Evolutionary conservation across 2,113 vertebrate species (phyloP).

Genomic region (Octodon degus): DNA sequence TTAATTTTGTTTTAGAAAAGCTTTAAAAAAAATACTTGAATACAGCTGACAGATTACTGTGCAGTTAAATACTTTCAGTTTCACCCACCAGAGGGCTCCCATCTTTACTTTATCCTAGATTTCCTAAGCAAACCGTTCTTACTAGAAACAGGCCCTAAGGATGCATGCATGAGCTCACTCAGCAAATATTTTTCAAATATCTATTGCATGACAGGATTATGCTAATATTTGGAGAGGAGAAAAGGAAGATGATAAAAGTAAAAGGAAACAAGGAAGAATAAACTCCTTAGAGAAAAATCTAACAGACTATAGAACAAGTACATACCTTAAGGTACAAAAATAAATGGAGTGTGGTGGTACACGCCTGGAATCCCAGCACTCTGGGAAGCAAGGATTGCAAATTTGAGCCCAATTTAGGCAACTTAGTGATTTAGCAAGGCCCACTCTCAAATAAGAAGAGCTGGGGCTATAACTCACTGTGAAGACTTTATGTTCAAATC

Average conservation of each 20-base stretch:
- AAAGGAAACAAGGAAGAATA: slow-evolving; percentile 13
- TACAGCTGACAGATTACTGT: background rate
- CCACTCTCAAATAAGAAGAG: background rate
- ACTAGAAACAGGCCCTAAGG: background rate
- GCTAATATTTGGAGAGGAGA: slow-evolving; percentile 10
- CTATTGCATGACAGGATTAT: background rate
- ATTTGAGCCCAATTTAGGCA: background rate
- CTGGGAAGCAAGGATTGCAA: background rate
- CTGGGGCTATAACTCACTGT: no score
- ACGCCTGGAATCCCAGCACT: background rate
- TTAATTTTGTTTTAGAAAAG: slow-evolving; percentile 32
- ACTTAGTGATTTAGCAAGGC: background rate
- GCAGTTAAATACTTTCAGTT: background rate
- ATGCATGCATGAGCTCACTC: background rate
- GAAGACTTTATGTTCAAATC: background rate
- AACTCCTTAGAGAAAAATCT: background rate
- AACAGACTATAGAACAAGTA: slow-evolving; percentile 24
- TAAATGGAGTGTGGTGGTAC: background rate
- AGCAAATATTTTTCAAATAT: background rate
- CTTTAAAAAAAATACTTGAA: background rate
- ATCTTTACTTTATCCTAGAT: slow-evolving; percentile 18
- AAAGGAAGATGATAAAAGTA: slow-evolving; percentile 17
- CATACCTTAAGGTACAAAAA: slow-evolving; percentile 30
- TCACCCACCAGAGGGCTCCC: background rate
- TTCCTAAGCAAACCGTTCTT: slow-evolving; percentile 44